Evolutionary conservation across 2,113 vertebrate species (phyloP), one percentile per base, ranked within the genome.

Genomic region (Struthidea cinerea): DNA sequence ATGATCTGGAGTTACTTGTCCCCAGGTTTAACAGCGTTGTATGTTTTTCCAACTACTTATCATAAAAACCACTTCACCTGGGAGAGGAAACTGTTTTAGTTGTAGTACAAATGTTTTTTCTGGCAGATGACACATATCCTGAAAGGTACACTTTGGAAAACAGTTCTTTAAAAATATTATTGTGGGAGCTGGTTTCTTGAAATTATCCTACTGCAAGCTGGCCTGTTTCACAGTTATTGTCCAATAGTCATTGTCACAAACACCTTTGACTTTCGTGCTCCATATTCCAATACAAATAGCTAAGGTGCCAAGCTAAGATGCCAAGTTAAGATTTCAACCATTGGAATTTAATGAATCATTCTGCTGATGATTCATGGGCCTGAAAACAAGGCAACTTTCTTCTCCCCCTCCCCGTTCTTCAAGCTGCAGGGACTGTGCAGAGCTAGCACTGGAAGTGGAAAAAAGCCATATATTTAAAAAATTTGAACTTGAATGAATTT

Each of bases 371-470:
- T 65, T 76, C 70, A 85, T 60, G 67, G 35, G 70, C 53, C 87
- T 93, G 89, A 97, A 76, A 77, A 95, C 91, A 97, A 96, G 88
- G 74, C 84, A 95, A 61, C 77, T 94, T 94, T 90, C 55, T 89
- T 92, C 79, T 79, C 46, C 77, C 27, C 2, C 6, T 60, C 16
- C 13, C 41, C 3, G 0, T 64, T 83, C 61, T 64, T 90, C 28
- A 55, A 95, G 52, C 46, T 61, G n/a, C 9, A 42, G 41, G 74
- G 46, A 63, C 68, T 89, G 11, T 86, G 73, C 57, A 68, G 71
- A 93, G 41, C 71, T 89, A 80, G 61, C 16, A 80, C 32, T 65
- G 26, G 33, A 81, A 87, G 39, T 30, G 18, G 68, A 69, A 46
- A 74, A 68, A 44, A 82, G 11, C 5, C 37, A 65, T 53, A 23